Base-by-base conservation (phyloP, 2,888 invertebrate species). In the Lacanobia wlatinum region DNA sequence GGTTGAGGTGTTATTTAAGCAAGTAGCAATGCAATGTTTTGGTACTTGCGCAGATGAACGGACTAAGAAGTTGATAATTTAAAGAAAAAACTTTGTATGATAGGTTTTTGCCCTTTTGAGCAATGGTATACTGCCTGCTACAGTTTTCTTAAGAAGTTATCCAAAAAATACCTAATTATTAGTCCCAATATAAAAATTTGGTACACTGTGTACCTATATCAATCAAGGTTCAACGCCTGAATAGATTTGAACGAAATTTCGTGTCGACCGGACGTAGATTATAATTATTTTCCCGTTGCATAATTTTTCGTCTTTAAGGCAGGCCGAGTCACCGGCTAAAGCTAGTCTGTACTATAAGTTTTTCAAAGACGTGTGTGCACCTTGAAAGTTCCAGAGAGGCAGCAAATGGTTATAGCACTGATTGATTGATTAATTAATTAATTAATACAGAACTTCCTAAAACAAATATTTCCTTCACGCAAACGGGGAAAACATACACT, bases 341-440 rank as follows among this genome's bases (percentile, higher is more conserved):
- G 18, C 28, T 28, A 18, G 12, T 52, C 21, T 16, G 5, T 43
- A 40, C n/a, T 40, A 9, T 40, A 46, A 16, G 10, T 12, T 50
- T 38, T 28, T 2, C 68, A 9, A 16, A 52, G 0, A 28, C 10
- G 34, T 34, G 14, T n/a, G 38, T 12, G n/a, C 10, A 34, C 9
- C 8, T 9, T 21, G 16, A 50, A 66, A 58, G 14, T 38, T 76
- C 9, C 12, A 14, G 28, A 23, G 16, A 38, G 50, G 52, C 34
- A 73, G 1, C 46, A 59, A 53, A 48, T 76, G 77, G 48, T 21
- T 9, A 23, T 55, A 53, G 9, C 21, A 59, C 1, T 67, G 69
- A 59, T 76, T 76, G 68, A 73, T 74, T 28, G n/a, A 52, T 3
- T 76, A 58, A 76, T 73, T 28, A 16, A 52, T 21, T 40, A 34